Evolutionary conservation across 2,113 vertebrate genomes (phyloP).

Genomic region (Otolemur garnettii): DNA sequence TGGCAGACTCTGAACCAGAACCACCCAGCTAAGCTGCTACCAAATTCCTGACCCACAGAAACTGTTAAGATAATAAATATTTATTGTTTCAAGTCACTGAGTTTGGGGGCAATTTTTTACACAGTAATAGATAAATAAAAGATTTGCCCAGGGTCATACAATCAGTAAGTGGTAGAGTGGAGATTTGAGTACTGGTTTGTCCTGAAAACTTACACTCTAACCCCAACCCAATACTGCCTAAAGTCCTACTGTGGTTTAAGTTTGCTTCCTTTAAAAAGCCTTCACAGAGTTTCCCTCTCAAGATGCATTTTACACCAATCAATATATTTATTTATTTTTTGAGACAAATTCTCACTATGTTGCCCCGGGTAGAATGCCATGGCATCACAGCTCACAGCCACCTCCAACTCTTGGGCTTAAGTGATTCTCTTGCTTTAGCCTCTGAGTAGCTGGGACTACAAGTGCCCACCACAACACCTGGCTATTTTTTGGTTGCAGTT

Average conservation of each 20-base stretch:
- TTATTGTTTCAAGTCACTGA: neutral
- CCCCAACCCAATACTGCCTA: neutral
- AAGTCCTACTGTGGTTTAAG: neutral
- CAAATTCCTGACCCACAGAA: neutral
- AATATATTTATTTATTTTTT: neutral
- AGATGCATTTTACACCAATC: neutral
- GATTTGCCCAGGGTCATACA: neutral
- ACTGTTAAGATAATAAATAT: neutral
- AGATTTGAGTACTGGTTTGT: neutral
- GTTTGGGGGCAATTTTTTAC: neutral
- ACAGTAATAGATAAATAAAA: neutral
- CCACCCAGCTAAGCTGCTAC: neutral
- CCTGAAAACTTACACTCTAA: neutral
- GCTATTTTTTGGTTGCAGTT: too few relatives aligned
- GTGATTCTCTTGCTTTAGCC: too few relatives aligned
- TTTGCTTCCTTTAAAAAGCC: constrained; percentile 6
- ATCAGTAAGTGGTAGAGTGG: neutral
- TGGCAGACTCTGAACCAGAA: neutral
- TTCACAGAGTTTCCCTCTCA: neutral
- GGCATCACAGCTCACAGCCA: too few relatives aligned
- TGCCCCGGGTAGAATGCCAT: too few relatives aligned
- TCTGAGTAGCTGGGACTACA: too few relatives aligned
- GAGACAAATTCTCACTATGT: too few relatives aligned
- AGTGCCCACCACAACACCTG: too few relatives aligned
- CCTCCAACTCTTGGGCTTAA: too few relatives aligned